Conservation (phyloP, 2,797 vertebrate species). For the Gambelia wislizenii region DNA sequence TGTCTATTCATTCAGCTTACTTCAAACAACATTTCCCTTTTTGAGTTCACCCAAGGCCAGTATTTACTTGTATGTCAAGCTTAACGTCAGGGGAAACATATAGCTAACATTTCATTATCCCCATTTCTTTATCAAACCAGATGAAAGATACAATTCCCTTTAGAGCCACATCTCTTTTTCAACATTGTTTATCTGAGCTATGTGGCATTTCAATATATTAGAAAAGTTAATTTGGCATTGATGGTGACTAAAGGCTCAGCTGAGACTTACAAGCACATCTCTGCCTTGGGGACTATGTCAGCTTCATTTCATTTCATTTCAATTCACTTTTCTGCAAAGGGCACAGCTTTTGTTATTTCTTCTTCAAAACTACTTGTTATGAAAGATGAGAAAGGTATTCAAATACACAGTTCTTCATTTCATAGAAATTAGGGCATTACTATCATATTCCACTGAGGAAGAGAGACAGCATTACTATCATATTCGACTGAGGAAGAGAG, state of each 20-base stretch:
- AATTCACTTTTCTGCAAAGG: conserved; percentile 29
- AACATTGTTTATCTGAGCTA: conserved; percentile 31
- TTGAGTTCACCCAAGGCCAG: conserved; percentile 25
- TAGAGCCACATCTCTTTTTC: conserved; percentile 2
- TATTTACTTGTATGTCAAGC: neutral
- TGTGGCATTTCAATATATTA: conserved; percentile 8
- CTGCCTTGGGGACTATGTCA: conserved; percentile 20
- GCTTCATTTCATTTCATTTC: conserved; percentile 33
- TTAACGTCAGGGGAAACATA: neutral
- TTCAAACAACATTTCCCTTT: neutral
- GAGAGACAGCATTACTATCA: neutral
- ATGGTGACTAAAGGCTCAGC: conserved; percentile 20
- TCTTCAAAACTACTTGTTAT: conserved; percentile 31
- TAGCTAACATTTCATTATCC: conserved; percentile 5
- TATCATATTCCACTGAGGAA: conserved; percentile 9
- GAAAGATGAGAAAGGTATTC: conserved; percentile 23
- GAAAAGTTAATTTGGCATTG: conserved; percentile 23
- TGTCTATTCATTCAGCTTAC: neutral
- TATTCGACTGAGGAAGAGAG: neutral
- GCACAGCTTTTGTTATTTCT: conserved; percentile 22
- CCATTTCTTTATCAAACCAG: conserved; percentile 14
- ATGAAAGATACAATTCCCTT: conserved; percentile 9
- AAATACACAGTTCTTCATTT: neutral
- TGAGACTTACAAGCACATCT: neutral
- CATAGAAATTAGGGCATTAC: conserved; percentile 23